Evolutionary conservation across 2,113 vertebrate species (phyloP), one percentile per base, ranked within the genome.

Genomic region (Rattus norvegicus): DNA sequence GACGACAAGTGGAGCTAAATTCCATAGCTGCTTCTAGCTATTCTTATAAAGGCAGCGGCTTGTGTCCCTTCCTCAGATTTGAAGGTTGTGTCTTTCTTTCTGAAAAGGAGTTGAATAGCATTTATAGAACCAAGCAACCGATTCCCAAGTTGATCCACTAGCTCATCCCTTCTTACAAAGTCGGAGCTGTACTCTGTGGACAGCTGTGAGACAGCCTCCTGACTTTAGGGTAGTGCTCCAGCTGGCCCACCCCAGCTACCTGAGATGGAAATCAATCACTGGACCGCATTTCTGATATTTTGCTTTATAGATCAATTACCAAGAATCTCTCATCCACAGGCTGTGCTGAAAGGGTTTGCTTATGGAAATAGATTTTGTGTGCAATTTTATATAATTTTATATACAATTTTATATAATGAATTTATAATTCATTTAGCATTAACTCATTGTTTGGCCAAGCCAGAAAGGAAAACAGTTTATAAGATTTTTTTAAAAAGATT

Each of bases 1-100:
- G 92, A 77, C 88, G 95, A 97, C 89, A 77, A 49, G 6, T 49
- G 59, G 36, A 26, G 63, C 91, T 0, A 1, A 2, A 1, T 22
- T 61, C n/a, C 13, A 11, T 36, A 67, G 63, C 77, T 88, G n/a
- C 49, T 43, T 69, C 93, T 59, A 95, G 24, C 39, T 56, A 24
- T 96, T 96, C 96, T 95, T 95, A 7, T 28, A 95, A 95, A 96
- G 96, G 75, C 90, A 93, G 75, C 61, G 65, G 69, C 86, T 97
- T 84, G 77, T 83, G 5, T 88, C 97, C 56, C 95, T 47, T 93
- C 77, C 75, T 96, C 54, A 43, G 79, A 93, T 96, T 95, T 90
- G 70, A 76, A 91, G 63, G 24, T 22, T 67, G 12, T 76, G 75
- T 67, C 47, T 91, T 94, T 83, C 54, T 83, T 65, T n/a, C 19